Conservation (phyloP, 2,888 invertebrate species). For the Diarsia dahlii region DNA sequence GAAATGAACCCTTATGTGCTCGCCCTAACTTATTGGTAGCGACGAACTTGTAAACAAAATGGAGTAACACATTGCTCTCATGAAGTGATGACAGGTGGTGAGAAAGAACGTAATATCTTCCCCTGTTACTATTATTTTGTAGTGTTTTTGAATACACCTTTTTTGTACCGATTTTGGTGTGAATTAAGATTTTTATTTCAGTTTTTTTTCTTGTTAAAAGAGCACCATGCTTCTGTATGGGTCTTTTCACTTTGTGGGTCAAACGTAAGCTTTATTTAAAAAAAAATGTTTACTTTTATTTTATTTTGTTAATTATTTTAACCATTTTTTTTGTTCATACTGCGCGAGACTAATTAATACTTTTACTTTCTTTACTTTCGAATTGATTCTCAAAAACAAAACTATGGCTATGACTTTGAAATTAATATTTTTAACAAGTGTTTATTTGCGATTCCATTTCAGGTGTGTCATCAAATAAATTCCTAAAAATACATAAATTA, state of each 20-base stretch:
- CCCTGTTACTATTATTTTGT: conserved; percentile 4
- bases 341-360: too few relatives aligned
- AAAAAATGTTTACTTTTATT: too few relatives aligned
- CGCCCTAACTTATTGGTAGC: conserved; percentile 72
- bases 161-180: conserved; percentile 7
- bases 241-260: too few relatives aligned
- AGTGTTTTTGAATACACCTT: conserved; percentile 1
- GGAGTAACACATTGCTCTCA: conserved; percentile 74
- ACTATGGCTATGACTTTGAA: background rate
- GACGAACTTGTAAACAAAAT: conserved; percentile 78
- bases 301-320: too few relatives aligned
- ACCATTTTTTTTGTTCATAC: too few relatives aligned
- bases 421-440: background rate
- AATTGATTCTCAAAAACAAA: too few relatives aligned
- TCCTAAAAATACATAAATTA: background rate
- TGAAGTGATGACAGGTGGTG: conserved; percentile 78
- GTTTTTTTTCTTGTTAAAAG: too few relatives aligned
- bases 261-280: too few relatives aligned
- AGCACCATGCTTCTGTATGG: too few relatives aligned
- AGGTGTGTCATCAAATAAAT: too few relatives aligned
- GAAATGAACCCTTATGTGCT: background rate
- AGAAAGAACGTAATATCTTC: conserved; percentile 62
- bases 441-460: background rate
- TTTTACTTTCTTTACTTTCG: too few relatives aligned
- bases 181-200: too few relatives aligned